phyloP scores from a whole-genome alignment of 2,888 invertebrate species.

The Teleiodes luculella region DNA sequence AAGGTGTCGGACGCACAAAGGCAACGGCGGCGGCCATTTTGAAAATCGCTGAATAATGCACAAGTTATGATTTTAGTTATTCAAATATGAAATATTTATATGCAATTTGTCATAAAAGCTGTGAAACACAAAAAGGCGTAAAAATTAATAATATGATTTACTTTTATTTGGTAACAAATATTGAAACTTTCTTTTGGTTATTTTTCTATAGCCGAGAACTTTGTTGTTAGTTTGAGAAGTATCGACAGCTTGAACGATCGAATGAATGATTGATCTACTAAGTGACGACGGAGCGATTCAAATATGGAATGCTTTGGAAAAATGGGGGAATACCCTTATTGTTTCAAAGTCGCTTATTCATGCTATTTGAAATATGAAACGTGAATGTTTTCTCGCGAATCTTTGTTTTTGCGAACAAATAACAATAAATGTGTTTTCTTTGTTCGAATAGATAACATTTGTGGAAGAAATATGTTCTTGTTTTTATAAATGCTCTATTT shows the following conservation, averaged over 20 bases:
- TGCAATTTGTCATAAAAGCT: too few relatives aligned
- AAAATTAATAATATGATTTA: not conserved
- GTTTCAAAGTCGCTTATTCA: not conserved
- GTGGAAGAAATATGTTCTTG: not conserved
- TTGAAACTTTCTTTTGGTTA: not conserved
- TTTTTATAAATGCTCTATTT: too few relatives aligned
- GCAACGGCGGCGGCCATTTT: too few relatives aligned
- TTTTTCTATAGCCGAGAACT: not conserved
- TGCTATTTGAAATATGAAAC: not conserved
- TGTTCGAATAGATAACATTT: not conserved
- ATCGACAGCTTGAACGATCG: slow-evolving; percentile 8
- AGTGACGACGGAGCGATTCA: slow-evolving; percentile 7
- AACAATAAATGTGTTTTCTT: too few relatives aligned
- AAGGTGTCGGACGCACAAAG: too few relatives aligned
- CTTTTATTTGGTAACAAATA: not conserved
- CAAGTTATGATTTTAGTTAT: too few relatives aligned
- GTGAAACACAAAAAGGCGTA: too few relatives aligned
- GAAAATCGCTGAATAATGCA: too few relatives aligned
- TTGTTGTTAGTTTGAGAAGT: not conserved
- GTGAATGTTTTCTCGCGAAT: too few relatives aligned
- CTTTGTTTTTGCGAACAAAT: too few relatives aligned
- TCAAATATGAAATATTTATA: too few relatives aligned
- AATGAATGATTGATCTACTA: slow-evolving; percentile 3
- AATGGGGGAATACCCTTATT: not conserved
- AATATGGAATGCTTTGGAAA: slow-evolving; percentile 3